phyloP scores from a whole-genome alignment of 2,888 invertebrate genomes.

The Hedychridium roseum region DNA sequence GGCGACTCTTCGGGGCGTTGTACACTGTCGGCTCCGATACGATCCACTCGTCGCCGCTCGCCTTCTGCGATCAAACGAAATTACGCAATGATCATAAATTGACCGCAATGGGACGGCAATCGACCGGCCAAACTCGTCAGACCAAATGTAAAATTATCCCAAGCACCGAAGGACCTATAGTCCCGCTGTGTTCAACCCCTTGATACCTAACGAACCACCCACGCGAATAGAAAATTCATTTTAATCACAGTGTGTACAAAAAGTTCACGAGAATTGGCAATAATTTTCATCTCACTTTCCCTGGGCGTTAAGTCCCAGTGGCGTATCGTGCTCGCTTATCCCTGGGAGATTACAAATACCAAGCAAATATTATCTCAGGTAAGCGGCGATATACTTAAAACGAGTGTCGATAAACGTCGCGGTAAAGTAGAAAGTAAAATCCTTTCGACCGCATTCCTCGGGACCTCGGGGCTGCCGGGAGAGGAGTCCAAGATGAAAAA shows the following conservation, averaged over 20 bases:
- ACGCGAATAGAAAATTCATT: no score
- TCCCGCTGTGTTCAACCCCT: no score
- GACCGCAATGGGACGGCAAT: no score
- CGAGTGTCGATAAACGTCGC: constrained; percentile 44
- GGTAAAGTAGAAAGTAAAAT: constrained; percentile 44
- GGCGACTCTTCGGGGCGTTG: constrained; percentile 34
- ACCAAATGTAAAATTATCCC: no score
- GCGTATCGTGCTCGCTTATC: background rate
- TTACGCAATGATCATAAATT: constrained; percentile 7
- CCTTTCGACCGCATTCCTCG: constrained; percentile 42
- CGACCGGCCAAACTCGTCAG: no score
- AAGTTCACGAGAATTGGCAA: no score
- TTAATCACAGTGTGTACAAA: no score
- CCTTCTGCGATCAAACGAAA: constrained; percentile 10
- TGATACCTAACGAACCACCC: constrained; percentile 13
- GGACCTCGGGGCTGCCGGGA: constrained; percentile 31
- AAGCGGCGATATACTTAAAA: constrained; percentile 37
- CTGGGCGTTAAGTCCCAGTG: no score
- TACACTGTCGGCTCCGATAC: constrained; percentile 38
- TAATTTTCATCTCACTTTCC: no score
- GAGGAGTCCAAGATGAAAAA: constrained; percentile 29
- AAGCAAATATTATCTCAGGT: constrained; percentile 15
- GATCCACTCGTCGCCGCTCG: constrained; percentile 22
- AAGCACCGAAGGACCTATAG: no score
- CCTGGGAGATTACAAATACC: constrained; percentile 1